Evolutionary conservation across 2,797 vertebrate genomes (phyloP).

Genomic region (Malurus splendens): DNA sequence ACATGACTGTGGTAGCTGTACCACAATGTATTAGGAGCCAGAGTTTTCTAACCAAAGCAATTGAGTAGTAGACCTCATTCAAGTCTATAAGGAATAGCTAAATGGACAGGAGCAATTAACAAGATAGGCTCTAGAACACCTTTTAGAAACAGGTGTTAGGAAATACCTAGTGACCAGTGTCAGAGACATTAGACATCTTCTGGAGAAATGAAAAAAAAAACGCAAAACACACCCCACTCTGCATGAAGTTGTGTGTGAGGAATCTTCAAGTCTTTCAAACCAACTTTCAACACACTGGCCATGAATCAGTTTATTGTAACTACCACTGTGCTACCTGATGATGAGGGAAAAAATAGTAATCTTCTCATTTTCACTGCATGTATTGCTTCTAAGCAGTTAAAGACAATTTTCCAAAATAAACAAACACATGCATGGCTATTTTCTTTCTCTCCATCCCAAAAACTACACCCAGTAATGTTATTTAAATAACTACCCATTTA

Average conservation of each 20-base stretch:
- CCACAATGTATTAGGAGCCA: constrained; percentile 66
- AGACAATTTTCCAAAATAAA: background rate
- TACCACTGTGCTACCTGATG: background rate
- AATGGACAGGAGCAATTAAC: constrained; percentile 81
- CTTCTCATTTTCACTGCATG: background rate
- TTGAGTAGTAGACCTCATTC: constrained; percentile 64
- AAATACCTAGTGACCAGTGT: background rate
- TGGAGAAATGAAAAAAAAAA: background rate
- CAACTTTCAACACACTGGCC: background rate
- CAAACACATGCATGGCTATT: background rate
- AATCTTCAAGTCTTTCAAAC: background rate
- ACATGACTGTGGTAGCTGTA: background rate
- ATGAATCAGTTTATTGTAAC: constrained; percentile 24
- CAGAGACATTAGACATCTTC: background rate
- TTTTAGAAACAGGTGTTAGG: constrained; percentile 30
- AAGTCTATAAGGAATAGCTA: constrained; percentile 62
- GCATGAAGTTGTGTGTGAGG: background rate
- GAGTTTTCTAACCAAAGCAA: constrained; percentile 50
- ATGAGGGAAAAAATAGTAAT: background rate
- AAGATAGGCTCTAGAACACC: constrained; percentile 76
- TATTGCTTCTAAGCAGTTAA: constrained; percentile 9
- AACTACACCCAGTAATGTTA: background rate
- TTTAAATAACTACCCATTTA: constrained; percentile 26
- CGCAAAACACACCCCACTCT: background rate
- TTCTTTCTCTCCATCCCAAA: rapidly evolving